A percentile compares a stretch with the other conserved stretches of the same genome.
Evolutionary conservation across 2,888 invertebrate genomes (phyloP).

Genomic region (Theodoxus fluviatilis): DNA sequence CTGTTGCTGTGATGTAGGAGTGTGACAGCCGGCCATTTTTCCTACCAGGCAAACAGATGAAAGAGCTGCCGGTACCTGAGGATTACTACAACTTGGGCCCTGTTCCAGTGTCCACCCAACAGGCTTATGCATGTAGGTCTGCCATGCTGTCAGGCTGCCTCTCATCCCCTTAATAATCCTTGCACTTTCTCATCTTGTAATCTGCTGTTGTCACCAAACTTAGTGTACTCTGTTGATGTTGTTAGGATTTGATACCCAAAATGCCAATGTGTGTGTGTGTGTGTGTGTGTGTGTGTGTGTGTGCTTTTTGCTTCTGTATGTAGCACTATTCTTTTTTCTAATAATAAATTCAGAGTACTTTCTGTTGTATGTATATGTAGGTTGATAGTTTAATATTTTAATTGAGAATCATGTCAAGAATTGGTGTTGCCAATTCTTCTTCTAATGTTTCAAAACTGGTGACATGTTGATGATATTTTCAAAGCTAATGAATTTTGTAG

Average conservation of each 20-base stretch:
- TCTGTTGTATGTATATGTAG: neutral
- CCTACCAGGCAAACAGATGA: neutral
- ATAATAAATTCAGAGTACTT: neutral
- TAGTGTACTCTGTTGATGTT: too few relatives aligned
- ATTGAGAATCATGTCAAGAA: neutral
- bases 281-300: too few relatives aligned
- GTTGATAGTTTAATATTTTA: neutral
- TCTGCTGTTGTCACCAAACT: too few relatives aligned
- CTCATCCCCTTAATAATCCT: too few relatives aligned
- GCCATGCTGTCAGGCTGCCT: too few relatives aligned
- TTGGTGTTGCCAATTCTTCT: neutral
- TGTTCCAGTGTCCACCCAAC: neutral
- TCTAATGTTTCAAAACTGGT: too few relatives aligned
- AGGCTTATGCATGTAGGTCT: constrained; percentile 20
- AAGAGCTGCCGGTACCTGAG: constrained; percentile 12
- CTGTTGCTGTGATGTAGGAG: neutral
- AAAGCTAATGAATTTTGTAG: neutral
- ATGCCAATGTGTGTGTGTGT: too few relatives aligned
- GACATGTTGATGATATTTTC: neutral
- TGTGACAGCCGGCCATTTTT: neutral
- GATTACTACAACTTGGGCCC: constrained; percentile 23
- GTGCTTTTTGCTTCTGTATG: neutral
- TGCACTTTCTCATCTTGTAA: too few relatives aligned
- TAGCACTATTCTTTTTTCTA: neutral
- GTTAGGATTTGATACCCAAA: too few relatives aligned